A percentile compares a stretch with the other conserved stretches of the same genome.
These are phyloP conservation scores for Bombus balteatus DNA, from an alignment of 1,140 invertebrate genomes.

Conservation along the genomic window DNA sequence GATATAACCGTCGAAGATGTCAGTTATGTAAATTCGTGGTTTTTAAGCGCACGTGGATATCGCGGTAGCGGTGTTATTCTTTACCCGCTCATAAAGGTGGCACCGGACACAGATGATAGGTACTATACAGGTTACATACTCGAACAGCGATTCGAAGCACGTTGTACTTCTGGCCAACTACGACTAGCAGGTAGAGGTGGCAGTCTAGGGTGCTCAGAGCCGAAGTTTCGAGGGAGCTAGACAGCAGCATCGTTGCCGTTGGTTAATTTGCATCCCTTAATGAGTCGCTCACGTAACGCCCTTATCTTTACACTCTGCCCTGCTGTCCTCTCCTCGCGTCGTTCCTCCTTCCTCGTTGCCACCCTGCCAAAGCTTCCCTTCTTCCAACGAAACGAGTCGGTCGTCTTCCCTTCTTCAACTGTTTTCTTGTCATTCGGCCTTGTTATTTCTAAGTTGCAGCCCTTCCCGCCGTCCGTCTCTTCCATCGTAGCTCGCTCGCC, in stretches of 20 bases:
- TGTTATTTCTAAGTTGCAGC: conserved; percentile 73
- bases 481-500: conserved; percentile 38
- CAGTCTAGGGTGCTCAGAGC: conserved; percentile 57
- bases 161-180: conserved; percentile 68
- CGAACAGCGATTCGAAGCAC: conserved; percentile 68
- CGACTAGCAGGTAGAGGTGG: conserved; percentile 59
- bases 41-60: too few relatives aligned
- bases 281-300: conserved; percentile 78
- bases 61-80: neutral
- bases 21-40: conserved; percentile 40
- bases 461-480: conserved; percentile 13
- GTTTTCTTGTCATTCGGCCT: conserved; percentile 75
- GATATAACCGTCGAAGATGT: too few relatives aligned
- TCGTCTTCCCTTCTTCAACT: conserved; percentile 64
- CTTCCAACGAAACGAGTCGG: conserved; percentile 49
- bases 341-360: neutral
- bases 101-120: conserved; percentile 36
- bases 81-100: neutral
- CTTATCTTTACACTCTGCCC: conserved; percentile 75
- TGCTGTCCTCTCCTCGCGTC: neutral
- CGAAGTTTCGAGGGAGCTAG: conserved; percentile 73
- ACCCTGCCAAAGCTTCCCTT: conserved; percentile 31
- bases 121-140: conserved; percentile 46
- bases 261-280: conserved; percentile 82
- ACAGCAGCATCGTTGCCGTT: conserved; percentile 66